Base-by-base conservation (phyloP, 2,888 invertebrate genomes). In the Athalia cordata region DNA sequence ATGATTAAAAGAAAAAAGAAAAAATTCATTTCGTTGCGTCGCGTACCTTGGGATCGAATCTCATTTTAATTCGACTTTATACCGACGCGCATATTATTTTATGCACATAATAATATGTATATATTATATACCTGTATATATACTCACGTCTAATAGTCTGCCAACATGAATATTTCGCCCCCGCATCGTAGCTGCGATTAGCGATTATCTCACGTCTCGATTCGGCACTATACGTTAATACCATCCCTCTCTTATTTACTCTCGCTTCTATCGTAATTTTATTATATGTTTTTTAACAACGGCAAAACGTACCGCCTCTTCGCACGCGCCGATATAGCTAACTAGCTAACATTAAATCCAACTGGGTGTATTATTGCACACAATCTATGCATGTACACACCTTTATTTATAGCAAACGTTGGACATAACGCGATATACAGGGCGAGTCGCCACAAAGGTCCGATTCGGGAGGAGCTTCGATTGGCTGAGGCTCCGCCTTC, bases 141-240 rank as follows among this genome's bases (percentile, higher is more conserved):
- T 13, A 65, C 11, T 5, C 45, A 70, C n/a, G 9, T 50, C 50
- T 15, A 68, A 55, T 55, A 59, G n/a, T 72, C 72, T 15, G 70
- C 47, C 47, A n/a, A 29, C 47, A 29, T 29, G 29, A 29, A 29
- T 29, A 29, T 72, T 45, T 59, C 70, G 72, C 72, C 72, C 72
- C 57, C 72, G 72, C 61, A 29, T 29, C 29, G 29, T 29, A 29
- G 29, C 29, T 29, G 29, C 29, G 29, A 29, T 29, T 29, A 29
- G 13, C 72, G 72, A 59, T 72, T 72, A 72, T 72, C 72, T 72
- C 72, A 72, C 72, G 72, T 72, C 72, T 72, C 47, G 72, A 59
- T 72, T 72, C 59, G 72, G 72, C 72, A 72, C 72, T 72, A 72
- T 45, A 59, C 55, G n/a, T 55, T n/a, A 57, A 43, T 45, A 3